phyloP scores from a whole-genome alignment of 2,888 invertebrate genomes.

The Apoderus coryli region DNA sequence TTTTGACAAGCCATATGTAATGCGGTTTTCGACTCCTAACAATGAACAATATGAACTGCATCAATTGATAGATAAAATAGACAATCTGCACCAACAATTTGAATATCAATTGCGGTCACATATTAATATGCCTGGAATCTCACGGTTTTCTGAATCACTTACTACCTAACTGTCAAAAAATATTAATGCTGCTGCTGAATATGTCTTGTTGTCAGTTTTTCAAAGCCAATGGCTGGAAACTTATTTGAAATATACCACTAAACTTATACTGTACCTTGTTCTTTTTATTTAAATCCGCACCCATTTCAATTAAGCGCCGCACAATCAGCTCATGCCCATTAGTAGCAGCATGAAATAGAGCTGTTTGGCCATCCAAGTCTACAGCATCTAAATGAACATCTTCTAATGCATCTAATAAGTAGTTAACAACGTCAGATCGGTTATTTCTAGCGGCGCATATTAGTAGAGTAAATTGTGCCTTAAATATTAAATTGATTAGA shows the following conservation, averaged over 20 bases:
- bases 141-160: too few relatives aligned
- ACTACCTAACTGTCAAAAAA: too few relatives aligned
- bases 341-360: constrained; percentile 61
- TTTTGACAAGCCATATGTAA: constrained; percentile 56
- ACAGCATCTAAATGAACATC: constrained; percentile 40
- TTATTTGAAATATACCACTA: too few relatives aligned
- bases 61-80: too few relatives aligned
- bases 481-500: too few relatives aligned
- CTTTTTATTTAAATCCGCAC: constrained; percentile 49
- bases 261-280: constrained; percentile 58
- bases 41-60: neutral
- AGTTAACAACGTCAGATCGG: constrained; percentile 47
- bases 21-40: constrained; percentile 46
- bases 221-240: too few relatives aligned
- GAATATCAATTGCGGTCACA: too few relatives aligned
- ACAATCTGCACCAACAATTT: too few relatives aligned
- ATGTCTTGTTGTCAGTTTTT: too few relatives aligned
- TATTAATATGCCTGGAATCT: too few relatives aligned
- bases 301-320: constrained; percentile 48
- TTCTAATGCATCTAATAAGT: constrained; percentile 49
- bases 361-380: constrained; percentile 57
- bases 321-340: constrained; percentile 55
- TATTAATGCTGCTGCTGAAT: too few relatives aligned
- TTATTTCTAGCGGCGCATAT: constrained; percentile 67
- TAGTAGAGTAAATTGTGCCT: constrained; percentile 54